These are phyloP conservation scores for Hypotaenidia philippensis DNA, from an alignment of 2,797 vertebrate genomes.

Conservation along the genomic window DNA sequence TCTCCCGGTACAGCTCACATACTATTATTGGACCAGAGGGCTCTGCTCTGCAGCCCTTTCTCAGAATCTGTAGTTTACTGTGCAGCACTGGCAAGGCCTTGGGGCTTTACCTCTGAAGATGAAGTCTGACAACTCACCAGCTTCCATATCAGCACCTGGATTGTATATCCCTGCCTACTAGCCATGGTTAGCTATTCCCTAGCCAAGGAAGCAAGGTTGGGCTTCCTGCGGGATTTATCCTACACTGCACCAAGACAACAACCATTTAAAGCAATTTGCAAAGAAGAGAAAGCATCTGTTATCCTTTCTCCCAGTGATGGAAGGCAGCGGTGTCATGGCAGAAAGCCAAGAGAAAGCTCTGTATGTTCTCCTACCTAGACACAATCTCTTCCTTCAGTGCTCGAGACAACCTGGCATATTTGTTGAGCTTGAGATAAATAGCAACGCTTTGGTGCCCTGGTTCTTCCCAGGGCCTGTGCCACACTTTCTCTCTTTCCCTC, in stretches of 20 bases:
- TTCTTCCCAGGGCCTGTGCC: neutral
- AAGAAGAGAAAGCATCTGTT: neutral
- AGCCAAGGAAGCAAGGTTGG: neutral
- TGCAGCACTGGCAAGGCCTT: neutral
- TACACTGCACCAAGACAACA: neutral
- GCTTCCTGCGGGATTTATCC: neutral
- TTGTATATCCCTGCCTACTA: neutral
- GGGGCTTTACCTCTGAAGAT: neutral
- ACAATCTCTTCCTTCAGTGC: neutral
- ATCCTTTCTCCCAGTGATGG: neutral
- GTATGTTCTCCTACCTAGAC: neutral
- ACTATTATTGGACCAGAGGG: neutral
- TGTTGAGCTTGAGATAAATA: neutral
- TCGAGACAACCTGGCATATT: fast-evolving
- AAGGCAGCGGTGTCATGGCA: neutral
- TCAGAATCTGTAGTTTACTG: neutral
- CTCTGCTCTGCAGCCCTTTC: neutral
- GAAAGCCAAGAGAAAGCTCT: neutral
- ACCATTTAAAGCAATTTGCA: neutral
- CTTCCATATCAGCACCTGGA: neutral
- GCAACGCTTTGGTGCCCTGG: neutral
- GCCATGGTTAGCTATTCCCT: neutral
- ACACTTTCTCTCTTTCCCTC: fast-evolving
- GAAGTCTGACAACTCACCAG: neutral
- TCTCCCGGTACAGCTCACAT: neutral